Percentiles rank a stretch among this genome's conserved stretches.
Conservation (phyloP, 2,888 invertebrate genomes). For the Adelphocoris suturalis region DNA sequence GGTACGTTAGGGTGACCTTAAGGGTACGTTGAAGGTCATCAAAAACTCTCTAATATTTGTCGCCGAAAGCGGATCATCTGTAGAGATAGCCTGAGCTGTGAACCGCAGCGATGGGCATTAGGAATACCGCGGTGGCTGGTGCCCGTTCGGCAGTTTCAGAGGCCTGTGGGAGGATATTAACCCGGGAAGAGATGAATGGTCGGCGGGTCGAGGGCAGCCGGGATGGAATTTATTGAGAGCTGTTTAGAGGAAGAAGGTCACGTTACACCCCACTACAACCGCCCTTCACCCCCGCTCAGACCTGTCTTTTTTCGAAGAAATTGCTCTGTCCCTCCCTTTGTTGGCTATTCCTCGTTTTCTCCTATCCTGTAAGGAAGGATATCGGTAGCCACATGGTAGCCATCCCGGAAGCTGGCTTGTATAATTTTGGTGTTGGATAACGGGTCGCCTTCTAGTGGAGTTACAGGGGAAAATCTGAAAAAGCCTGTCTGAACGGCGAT, state of each 20-base stretch:
- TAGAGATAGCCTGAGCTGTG: too few relatives aligned
- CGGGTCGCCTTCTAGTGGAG: too few relatives aligned
- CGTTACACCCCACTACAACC: neutral
- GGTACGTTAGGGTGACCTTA: too few relatives aligned
- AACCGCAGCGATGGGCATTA: too few relatives aligned
- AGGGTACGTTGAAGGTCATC: too few relatives aligned
- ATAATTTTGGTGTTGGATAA: too few relatives aligned
- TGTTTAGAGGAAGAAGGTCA: neutral
- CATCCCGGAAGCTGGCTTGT: too few relatives aligned
- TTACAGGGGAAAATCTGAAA: too few relatives aligned
- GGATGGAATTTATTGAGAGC: conserved; percentile 20
- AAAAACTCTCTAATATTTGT: too few relatives aligned
- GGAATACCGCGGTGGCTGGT: neutral
- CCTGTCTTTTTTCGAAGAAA: conserved; percentile 2
- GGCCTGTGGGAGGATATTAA: neutral
- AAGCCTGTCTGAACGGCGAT: too few relatives aligned
- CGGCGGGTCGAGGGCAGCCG: neutral
- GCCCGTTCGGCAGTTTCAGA: neutral
- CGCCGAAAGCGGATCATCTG: too few relatives aligned
- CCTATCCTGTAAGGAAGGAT: neutral
- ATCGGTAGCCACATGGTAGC: neutral
- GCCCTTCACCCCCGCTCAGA: neutral
- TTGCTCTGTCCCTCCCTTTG: neutral
- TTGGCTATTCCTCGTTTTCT: neutral
- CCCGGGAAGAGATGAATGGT: neutral